These are phyloP conservation scores for Paratrypauchen microcephalus DNA, from an alignment of 2,797 vertebrate genomes.

Conservation along the genomic window DNA sequence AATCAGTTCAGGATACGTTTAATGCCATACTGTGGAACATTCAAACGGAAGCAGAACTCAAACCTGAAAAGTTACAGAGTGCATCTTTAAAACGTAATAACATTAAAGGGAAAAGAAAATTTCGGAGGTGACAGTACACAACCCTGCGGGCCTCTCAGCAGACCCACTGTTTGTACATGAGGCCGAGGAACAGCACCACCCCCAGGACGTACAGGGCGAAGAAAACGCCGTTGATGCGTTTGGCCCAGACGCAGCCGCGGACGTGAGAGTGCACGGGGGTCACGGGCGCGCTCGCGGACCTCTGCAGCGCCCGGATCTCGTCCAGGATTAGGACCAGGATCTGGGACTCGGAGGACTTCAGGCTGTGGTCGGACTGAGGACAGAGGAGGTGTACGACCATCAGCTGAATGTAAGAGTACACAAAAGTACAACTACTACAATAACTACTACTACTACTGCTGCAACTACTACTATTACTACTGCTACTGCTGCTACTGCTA, in stretches of 20 bases:
- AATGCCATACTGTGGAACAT: no score
- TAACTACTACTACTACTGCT: no score
- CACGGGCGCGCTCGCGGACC: slow-evolving; percentile 20
- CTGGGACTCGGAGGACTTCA: slow-evolving; percentile 28
- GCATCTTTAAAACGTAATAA: neutral
- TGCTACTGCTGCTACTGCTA: no score
- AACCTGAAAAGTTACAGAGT: no score
- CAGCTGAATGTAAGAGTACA: neutral
- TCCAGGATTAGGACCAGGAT: slow-evolving; percentile 59
- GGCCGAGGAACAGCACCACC: slow-evolving; percentile 51
- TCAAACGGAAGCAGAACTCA: no score
- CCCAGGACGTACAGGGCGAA: slow-evolving; percentile 54
- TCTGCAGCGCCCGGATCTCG: slow-evolving; percentile 55
- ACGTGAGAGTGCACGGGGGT: neutral
- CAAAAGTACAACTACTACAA: no score
- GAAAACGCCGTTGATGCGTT: slow-evolving; percentile 59
- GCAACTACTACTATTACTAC: no score
- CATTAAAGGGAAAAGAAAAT: no score
- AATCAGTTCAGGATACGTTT: no score
- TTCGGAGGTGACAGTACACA: no score
- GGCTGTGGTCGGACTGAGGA: slow-evolving; percentile 41
- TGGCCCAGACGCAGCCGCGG: slow-evolving; percentile 39
- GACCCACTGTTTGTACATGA: slow-evolving; percentile 59
- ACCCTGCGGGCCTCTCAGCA: slow-evolving; percentile 12
- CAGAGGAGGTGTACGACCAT: neutral